These are phyloP conservation scores for Oryzaephilus surinamensis DNA, from an alignment of 1,140 invertebrate genomes.

Conservation along the genomic window DNA sequence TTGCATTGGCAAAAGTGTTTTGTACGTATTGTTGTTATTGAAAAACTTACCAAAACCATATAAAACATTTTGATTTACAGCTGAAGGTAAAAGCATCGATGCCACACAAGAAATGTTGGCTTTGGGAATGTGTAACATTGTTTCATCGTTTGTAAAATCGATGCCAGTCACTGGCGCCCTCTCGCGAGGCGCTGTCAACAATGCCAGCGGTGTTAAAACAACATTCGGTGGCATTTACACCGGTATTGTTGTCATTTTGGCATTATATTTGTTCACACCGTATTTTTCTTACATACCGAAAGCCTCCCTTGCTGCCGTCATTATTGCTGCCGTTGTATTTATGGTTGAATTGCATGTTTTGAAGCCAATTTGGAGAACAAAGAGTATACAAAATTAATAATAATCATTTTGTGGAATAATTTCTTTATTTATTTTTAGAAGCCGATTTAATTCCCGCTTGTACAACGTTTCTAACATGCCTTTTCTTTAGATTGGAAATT, in stretches of 20 bases:
- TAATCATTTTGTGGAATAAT: background rate
- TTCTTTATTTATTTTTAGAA: conserved; percentile 42
- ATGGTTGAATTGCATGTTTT: conserved; percentile 53
- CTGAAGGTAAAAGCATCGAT: conserved; percentile 43
- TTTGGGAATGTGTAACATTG: conserved; percentile 68
- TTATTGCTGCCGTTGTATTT: conserved; percentile 70
- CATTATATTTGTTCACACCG: conserved; percentile 68
- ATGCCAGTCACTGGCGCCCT: conserved; percentile 80
- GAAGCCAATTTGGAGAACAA: conserved; percentile 55
- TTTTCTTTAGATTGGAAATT: conserved; percentile 57
- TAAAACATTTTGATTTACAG: conserved; percentile 15
- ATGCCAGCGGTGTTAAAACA: conserved; percentile 72
- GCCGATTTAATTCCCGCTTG: conserved; percentile 56
- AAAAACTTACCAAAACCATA: background rate
- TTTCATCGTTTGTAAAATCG: conserved; percentile 73
- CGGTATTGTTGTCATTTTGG: conserved; percentile 61
- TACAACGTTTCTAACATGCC: conserved; percentile 56
- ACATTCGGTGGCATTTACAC: conserved; percentile 72
- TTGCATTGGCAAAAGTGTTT: conserved; percentile 72
- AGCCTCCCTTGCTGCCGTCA: conserved; percentile 65
- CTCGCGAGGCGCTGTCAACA: conserved; percentile 76
- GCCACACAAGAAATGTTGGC: conserved; percentile 73
- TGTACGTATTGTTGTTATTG: conserved; percentile 47
- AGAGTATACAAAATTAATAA: conserved; percentile 46
- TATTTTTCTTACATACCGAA: conserved; percentile 52